Percentiles rank a stretch among this genome's conserved stretches.
Evolutionary conservation across 2,888 invertebrate species (phyloP).

Genomic region (Cantharis flavilabris): DNA sequence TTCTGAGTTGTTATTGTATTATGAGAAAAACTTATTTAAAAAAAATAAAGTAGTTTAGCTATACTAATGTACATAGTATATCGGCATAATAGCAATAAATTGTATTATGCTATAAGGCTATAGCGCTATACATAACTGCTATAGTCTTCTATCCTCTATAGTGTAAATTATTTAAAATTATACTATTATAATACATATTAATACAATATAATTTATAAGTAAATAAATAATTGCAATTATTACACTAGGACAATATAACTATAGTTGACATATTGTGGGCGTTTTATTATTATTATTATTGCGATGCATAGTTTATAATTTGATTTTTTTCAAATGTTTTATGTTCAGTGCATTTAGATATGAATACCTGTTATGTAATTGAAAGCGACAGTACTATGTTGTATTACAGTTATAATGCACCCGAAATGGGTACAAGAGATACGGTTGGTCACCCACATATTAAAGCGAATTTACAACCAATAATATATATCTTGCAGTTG

Average conservation of each 20-base stretch:
- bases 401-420: constrained; percentile 6
- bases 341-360: constrained; percentile 1
- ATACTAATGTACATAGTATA: too few relatives aligned
- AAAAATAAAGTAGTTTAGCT: too few relatives aligned
- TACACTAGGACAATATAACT: neutral
- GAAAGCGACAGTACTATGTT: constrained; percentile 6
- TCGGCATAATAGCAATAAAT: too few relatives aligned
- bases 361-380: constrained; percentile 8
- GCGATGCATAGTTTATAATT: neutral
- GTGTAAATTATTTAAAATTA: neutral
- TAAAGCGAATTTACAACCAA: constrained; percentile 5
- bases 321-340: neutral
- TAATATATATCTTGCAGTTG: neutral
- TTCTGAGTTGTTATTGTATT: too few relatives aligned
- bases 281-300: neutral
- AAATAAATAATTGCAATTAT: neutral
- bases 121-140: too few relatives aligned
- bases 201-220: neutral
- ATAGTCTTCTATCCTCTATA: too few relatives aligned
- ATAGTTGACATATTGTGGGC: neutral
- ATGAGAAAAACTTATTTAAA: too few relatives aligned
- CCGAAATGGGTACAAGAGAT: constrained; percentile 11
- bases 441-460: constrained; percentile 15
- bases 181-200: neutral
- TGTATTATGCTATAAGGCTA: too few relatives aligned